Base-by-base conservation (phyloP, 1,140 invertebrate species). In the Bicyclus anynana region DNA sequence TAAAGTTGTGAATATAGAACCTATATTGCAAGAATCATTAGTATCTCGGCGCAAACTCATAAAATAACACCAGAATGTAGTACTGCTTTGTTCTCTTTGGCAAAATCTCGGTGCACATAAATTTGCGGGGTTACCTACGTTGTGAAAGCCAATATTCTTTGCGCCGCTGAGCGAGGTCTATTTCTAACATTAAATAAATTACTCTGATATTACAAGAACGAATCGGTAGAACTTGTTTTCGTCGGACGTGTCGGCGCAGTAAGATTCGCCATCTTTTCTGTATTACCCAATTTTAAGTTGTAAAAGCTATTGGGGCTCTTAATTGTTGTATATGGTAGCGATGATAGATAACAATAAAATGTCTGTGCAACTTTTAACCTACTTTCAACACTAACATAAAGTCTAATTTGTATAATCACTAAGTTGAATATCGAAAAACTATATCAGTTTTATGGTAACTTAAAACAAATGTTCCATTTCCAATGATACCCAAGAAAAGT, bases 181-280 rank as follows among this genome's bases (percentile, higher is more conserved):
- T 83, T 86, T 86, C 78, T 82, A 83, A 86, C 81, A 86, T 86
- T 84, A 84, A 84, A 86, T 86, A 86, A 86, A 86, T 86, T 86
- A 84, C 73, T 70, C 73, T 56, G 78, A 84, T 87, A 84, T 87
- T 87, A 87, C 84, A 80, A 87, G 80, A 86, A 84, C 80, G 79
- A 84, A 86, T 84, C 77, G 73, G 68, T 65, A 62, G 70, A 86
- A 84, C 80, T 80, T 74, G 80, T 81, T 84, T 71, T 82, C 67
- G 68, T 66, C 59, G 76, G 77, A 82, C 82, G 75, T 77, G 77
- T 84, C 75, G 74, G 74, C 40, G 61, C 71, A 55, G 65, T 69
- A 66, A 73, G 67, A 75, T 80, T 80, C 67, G 65, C 70, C 74
- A 77, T 77, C 72, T 71, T 71, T 79, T 78, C 72, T 72, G 70